phyloP scores from a whole-genome alignment of 2,888 invertebrate species.

The Caenorhabditis sp. region DNA sequence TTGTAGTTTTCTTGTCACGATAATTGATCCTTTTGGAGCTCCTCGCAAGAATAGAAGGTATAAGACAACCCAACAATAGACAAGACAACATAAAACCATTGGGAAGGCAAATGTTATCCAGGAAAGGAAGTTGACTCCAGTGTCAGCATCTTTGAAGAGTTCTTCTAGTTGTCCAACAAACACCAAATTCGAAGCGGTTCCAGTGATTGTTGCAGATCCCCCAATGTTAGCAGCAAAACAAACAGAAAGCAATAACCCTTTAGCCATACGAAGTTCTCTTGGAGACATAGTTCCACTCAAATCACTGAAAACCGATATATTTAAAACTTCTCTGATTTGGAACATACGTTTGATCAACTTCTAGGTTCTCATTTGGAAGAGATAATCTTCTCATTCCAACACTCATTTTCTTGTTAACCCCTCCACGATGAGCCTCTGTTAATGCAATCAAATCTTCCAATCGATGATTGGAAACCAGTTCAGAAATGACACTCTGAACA shows the following conservation, averaged over 20 bases:
- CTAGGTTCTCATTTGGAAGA: conserved; percentile 44
- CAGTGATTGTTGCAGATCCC: conserved; percentile 67
- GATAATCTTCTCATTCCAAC: conserved; percentile 53
- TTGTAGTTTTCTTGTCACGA: conserved; percentile 57
- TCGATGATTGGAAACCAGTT: conserved; percentile 55
- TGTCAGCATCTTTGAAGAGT: conserved; percentile 59
- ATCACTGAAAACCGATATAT: conserved; percentile 15
- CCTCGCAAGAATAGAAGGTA: conserved; percentile 49
- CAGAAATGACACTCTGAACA: conserved; percentile 58
- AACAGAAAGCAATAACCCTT: conserved; percentile 63
- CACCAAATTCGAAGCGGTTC: conserved; percentile 66
- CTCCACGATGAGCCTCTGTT: conserved; percentile 23
- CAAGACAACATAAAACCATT: conserved; percentile 49
- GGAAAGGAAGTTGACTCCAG: conserved; percentile 61
- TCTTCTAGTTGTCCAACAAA: conserved; percentile 61
- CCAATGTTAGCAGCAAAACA: conserved; percentile 67
- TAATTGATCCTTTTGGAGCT: conserved; percentile 52
- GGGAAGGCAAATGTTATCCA: conserved; percentile 66
- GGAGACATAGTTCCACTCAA: conserved; percentile 45
- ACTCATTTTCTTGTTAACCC: conserved; percentile 33
- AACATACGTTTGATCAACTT: conserved; percentile 43
- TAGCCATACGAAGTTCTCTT: conserved; percentile 56
- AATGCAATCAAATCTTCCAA: conserved; percentile 46
- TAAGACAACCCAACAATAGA: conserved; percentile 53
- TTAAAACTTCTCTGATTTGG: background rate